A percentile compares a stretch with the other conserved stretches of the same genome.
These are phyloP conservation scores for Pagrus major DNA, from an alignment of 2,113 vertebrate genomes.

Conservation along the genomic window DNA sequence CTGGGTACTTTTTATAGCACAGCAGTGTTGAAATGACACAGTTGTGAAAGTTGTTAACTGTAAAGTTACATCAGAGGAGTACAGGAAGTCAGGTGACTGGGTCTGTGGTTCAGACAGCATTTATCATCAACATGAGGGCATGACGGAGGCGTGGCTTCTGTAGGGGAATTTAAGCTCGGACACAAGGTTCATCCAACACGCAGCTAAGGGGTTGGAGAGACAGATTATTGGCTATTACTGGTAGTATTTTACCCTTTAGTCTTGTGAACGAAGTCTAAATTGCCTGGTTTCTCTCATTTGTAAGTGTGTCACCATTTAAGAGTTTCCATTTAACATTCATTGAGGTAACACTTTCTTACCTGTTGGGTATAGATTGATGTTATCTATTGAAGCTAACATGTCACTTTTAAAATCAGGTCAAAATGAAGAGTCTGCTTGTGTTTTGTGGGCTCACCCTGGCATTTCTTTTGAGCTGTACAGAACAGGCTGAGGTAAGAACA, in stretches of 20 bases:
- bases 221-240: background rate
- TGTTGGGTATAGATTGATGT: background rate
- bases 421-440: slow-evolving; percentile 37
- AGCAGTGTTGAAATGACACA: background rate
- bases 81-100: background rate
- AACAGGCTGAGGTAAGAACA: slow-evolving; percentile 39
- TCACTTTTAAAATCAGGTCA: slow-evolving; percentile 26
- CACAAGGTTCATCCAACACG: slow-evolving; percentile 21
- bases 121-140: background rate
- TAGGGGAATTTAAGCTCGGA: background rate
- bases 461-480: slow-evolving; percentile 33
- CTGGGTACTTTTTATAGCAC: background rate
- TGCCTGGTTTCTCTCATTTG: background rate
- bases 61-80: background rate
- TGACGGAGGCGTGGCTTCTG: background rate
- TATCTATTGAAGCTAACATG: background rate
- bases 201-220: slow-evolving; percentile 34
- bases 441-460: slow-evolving; percentile 23
- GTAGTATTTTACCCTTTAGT: background rate
- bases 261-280: background rate
- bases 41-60: background rate
- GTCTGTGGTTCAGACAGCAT: background rate
- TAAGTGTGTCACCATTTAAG: background rate
- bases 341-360: background rate
- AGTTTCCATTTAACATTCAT: background rate